These are phyloP conservation scores for Mormyrops attenuatus DNA, from an alignment of 2,797 vertebrate species.

Conservation along the genomic window DNA sequence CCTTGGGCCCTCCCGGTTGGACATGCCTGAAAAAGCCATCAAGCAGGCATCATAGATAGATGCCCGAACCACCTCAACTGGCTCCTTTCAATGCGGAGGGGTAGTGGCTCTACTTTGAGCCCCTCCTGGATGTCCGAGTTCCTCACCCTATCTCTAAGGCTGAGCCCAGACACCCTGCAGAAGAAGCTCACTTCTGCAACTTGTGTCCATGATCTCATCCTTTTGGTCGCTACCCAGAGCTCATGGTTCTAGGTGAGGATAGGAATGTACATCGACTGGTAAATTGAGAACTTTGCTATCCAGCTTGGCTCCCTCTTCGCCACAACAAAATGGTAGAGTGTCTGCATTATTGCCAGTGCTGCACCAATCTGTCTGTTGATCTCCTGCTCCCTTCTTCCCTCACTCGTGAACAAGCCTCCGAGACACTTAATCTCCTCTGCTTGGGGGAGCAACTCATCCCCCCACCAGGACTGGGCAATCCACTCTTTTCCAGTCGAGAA, in stretches of 20 bases:
- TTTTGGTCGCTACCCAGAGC: not conserved
- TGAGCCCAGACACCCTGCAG: not conserved
- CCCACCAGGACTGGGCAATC: not conserved
- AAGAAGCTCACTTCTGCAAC: not conserved
- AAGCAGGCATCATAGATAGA: not conserved
- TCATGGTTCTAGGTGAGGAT: not conserved
- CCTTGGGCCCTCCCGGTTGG: not conserved
- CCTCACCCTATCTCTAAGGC: not conserved
- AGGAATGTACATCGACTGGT: not conserved
- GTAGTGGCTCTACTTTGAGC: not conserved
- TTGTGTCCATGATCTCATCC: not conserved
- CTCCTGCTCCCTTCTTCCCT: not conserved
- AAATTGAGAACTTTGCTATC: not conserved
- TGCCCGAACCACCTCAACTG: not conserved
- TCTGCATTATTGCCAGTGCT: not conserved
- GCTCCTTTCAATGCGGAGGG: not conserved
- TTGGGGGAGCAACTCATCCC: not conserved
- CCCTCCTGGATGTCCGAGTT: not conserved
- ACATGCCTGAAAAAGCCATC: not conserved
- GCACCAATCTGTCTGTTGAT: not conserved
- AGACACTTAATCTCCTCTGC: not conserved
- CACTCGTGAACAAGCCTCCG: not conserved
- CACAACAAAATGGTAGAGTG: not conserved
- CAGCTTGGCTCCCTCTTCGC: not conserved
- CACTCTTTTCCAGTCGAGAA: not conserved